These are phyloP conservation scores for Lysandra bellargus DNA, from an alignment of 2,888 invertebrate genomes.

Conservation along the genomic window DNA sequence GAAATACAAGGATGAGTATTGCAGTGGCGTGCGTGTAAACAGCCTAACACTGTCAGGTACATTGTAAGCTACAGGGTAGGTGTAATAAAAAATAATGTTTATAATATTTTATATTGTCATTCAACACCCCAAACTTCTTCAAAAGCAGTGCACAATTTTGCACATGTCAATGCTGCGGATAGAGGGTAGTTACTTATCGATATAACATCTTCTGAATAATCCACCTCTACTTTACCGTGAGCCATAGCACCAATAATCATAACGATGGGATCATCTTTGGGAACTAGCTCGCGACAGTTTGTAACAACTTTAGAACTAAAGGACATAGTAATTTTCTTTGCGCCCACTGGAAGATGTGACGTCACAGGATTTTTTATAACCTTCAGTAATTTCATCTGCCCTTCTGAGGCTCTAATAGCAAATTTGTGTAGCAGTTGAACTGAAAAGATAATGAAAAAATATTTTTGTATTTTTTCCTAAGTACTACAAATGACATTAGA, in stretches of 20 bases:
- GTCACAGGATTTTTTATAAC: slow-evolving; percentile 98
- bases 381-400: slow-evolving; percentile 93
- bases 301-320: slow-evolving; percentile 87
- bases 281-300: slow-evolving; percentile 89
- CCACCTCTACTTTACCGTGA: slow-evolving; percentile 92
- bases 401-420: slow-evolving; percentile 93
- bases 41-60: too few relatives aligned
- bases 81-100: background rate
- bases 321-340: slow-evolving; percentile 93
- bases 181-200: slow-evolving; percentile 98
- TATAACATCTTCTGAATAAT: slow-evolving; percentile 94
- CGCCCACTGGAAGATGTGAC: slow-evolving; percentile 96
- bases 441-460: slow-evolving; percentile 64
- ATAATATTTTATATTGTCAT: slow-evolving; percentile 52
- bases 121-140: slow-evolving; percentile 95
- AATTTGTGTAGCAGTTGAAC: slow-evolving; percentile 98
- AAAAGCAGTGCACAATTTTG: slow-evolving; percentile 96
- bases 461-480: background rate
- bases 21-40: too few relatives aligned
- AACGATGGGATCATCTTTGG: slow-evolving; percentile 90
- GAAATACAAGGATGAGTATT: too few relatives aligned
- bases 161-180: slow-evolving; percentile 97
- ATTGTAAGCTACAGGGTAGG: background rate
- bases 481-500: background rate
- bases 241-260: slow-evolving; percentile 98